Conservation (phyloP, 2,888 invertebrate species). For the Sminthurides aquaticus region DNA sequence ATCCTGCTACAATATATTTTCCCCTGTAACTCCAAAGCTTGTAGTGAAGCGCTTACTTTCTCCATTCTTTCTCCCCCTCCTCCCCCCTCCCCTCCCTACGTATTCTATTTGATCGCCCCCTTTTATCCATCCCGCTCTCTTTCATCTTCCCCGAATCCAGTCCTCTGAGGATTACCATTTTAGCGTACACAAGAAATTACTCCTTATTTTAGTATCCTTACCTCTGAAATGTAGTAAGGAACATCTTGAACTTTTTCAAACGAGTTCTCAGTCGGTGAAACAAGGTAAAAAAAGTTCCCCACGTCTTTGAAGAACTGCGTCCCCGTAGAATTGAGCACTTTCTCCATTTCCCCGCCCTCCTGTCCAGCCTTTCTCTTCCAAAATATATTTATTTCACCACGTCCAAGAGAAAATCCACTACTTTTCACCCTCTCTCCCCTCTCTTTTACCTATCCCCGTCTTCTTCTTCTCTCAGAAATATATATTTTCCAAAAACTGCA, state of each 20-base stretch:
- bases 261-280: constrained; percentile 59
- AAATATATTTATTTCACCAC: too few species aligned
- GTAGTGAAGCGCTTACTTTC: too few species aligned
- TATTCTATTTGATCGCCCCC: background rate
- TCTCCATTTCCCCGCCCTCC: constrained; percentile 5
- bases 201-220: too few species aligned
- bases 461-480: too few species aligned
- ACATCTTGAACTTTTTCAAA: constrained; percentile 60
- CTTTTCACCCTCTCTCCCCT: background rate
- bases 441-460: too few species aligned
- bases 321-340: constrained; percentile 9
- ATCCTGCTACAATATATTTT: too few species aligned
- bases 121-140: background rate
- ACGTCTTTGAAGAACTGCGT: constrained; percentile 49
- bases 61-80: background rate
- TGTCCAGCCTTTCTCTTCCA: background rate
- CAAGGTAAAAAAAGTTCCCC: constrained; percentile 63
- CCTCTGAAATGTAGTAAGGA: constrained; percentile 68
- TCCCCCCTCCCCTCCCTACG: too few species aligned
- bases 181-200: background rate
- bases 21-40: too few species aligned
- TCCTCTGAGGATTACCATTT: background rate
- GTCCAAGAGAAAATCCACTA: background rate
- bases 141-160: background rate
- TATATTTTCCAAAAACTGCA: too few species aligned